These are phyloP conservation scores for Micrasema minimum DNA, from an alignment of 1,140 invertebrate genomes.

Conservation along the genomic window DNA sequence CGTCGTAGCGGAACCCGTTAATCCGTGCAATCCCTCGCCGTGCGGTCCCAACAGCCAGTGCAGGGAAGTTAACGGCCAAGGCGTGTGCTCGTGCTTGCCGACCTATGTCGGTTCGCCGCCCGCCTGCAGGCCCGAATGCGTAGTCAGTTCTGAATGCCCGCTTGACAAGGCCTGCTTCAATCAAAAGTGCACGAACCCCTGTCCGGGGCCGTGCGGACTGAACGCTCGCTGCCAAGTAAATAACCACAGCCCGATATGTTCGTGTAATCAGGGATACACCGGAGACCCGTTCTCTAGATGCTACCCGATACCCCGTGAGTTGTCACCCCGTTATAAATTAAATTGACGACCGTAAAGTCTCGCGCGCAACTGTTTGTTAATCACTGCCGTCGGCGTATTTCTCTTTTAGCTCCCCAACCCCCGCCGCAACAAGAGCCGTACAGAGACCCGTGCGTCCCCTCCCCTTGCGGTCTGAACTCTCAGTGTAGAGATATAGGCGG, in stretches of 20 bases:
- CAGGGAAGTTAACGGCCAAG: constrained; percentile 71
- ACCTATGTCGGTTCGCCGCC: constrained; percentile 79
- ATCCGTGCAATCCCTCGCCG: constrained; percentile 73
- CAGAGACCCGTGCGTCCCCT: constrained; percentile 77
- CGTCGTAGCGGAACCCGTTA: constrained; percentile 44
- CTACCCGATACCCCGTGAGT: constrained; percentile 60
- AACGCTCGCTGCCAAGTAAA: constrained; percentile 82
- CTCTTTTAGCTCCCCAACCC: constrained; percentile 60
- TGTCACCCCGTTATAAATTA: neutral
- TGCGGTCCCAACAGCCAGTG: constrained; percentile 83
- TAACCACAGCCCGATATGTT: constrained; percentile 81
- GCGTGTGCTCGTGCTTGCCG: constrained; percentile 77
- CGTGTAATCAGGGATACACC: constrained; percentile 70
- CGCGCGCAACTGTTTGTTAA: neutral
- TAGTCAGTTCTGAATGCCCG: constrained; percentile 77
- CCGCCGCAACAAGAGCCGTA: constrained; percentile 58
- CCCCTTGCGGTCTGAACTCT: constrained; percentile 78
- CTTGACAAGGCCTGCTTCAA: constrained; percentile 74
- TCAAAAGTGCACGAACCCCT: constrained; percentile 77
- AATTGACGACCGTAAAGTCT: too few relatives aligned
- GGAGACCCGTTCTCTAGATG: constrained; percentile 78
- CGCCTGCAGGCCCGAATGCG: constrained; percentile 78
- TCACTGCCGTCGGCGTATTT: constrained; percentile 23
- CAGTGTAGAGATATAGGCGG: constrained; percentile 76
- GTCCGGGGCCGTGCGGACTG: constrained; percentile 77